Evolutionary conservation across 2,888 invertebrate species (phyloP).

Genomic region (Proisotoma minuta): DNA sequence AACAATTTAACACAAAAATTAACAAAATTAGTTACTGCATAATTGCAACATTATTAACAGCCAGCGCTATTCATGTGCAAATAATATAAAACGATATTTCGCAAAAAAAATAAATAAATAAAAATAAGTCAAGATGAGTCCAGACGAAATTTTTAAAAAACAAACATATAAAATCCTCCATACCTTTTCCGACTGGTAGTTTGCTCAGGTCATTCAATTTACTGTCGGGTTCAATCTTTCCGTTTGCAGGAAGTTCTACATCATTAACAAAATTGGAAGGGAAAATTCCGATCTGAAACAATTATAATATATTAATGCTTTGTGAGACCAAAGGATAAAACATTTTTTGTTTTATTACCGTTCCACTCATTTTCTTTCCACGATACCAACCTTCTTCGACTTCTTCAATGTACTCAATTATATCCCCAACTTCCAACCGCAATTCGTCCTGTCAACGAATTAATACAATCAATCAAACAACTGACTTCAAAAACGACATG

Average conservation of each 20-base stretch:
- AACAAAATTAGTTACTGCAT: neutral
- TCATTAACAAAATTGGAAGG: conserved; percentile 90
- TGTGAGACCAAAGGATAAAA: too few relatives aligned
- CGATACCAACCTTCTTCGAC: conserved; percentile 93
- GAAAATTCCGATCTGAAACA: conserved; percentile 82
- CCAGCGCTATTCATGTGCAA: too few relatives aligned
- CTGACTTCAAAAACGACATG: too few relatives aligned
- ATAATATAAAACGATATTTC: neutral
- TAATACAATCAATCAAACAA: too few relatives aligned
- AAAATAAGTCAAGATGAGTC: neutral
- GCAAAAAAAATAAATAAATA: neutral
- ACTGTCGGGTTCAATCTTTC: conserved; percentile 5
- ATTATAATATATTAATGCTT: too few relatives aligned
- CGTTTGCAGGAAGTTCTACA: conserved; percentile 38
- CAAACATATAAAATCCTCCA: neutral
- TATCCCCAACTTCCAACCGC: conserved; percentile 76
- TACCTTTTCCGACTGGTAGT: neutral
- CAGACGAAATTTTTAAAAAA: neutral
- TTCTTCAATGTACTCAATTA: conserved; percentile 84
- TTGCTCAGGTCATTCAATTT: conserved; percentile 9
- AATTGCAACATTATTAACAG: neutral
- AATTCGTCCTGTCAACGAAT: too few relatives aligned
- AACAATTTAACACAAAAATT: neutral
- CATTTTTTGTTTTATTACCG: too few relatives aligned
- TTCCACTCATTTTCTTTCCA: conserved; percentile 71